Evolutionary conservation across 2,888 invertebrate genomes (phyloP), one percentile per base, ranked within the genome.

Genomic region (Drosophila paramelanica): DNA sequence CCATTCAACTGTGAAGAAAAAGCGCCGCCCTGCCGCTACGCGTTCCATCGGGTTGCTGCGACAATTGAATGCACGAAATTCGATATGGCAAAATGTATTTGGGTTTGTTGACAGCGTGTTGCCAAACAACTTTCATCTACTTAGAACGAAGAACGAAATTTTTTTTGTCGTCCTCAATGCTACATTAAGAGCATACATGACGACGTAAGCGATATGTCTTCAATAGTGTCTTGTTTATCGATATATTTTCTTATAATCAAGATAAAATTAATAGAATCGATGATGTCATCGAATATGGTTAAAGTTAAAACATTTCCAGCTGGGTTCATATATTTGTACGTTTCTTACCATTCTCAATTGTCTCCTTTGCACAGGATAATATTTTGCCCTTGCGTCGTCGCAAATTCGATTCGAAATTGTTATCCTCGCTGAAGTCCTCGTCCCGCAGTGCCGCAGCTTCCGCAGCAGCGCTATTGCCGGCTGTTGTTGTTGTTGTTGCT

Each of bases 341-440:
- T 33, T 10, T 84, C 91, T 91, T 77, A 92, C 93, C 93, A 74
- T 92, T 92, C 84, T 93, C 93, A 74, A 93, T 92, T 53, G 92
- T 93, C 86, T 93, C 93, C 89, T 93, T 93, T 87, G 93, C 93
- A 91, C 93, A 92, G 65, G 92, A 92, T 86, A 93, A 92, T 70
- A 93, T 92, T 91, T 92, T 92, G 61, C 92, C 92, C 81, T 92
- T 92, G 67, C 93, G 92, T 74, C 92, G 89, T 67, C 93, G 90
- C 50, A 93, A 86, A 88, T 92, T 92, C 56, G 92, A 91, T 81
- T 92, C 92, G 61, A 92, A 92, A 82, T 92, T 92, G 79, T 91
- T 91, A 67, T 90, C 91, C 73, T 92, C 91, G 67, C 85, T 90
- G 71, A 87, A 89, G 72, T 92, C 91, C 72, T 89, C 89, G 33